A percentile compares a stretch with the other conserved stretches of the same genome.
phyloP scores from a whole-genome alignment of 2,113 vertebrate species.

The Rhagologus leucostigma region DNA sequence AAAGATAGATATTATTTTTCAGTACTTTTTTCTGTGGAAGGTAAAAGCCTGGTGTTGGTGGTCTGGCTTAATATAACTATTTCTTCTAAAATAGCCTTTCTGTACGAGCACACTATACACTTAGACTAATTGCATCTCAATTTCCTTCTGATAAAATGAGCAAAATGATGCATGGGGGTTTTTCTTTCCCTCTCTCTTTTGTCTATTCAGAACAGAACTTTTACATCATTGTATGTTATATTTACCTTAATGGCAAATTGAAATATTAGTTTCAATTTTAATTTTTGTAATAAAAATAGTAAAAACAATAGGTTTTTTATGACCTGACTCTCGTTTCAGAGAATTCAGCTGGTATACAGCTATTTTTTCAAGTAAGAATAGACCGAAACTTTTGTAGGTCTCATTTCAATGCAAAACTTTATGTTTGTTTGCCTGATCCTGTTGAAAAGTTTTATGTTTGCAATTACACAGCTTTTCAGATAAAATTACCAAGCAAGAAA shows the following conservation, averaged over 20 bases:
- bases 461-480: slow-evolving; percentile 37
- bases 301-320: neutral
- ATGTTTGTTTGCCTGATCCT: neutral
- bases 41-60: neutral
- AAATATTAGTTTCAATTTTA: neutral
- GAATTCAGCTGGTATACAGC: neutral
- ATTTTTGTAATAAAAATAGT: neutral
- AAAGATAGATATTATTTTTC: neutral
- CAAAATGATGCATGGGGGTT: accelerated
- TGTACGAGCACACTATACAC: neutral
- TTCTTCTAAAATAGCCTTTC: neutral
- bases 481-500: slow-evolving; percentile 36
- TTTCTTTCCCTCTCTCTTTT: neutral
- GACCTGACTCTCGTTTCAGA: neutral
- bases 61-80: neutral
- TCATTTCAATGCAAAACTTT: neutral
- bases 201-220: neutral
- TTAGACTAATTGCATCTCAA: neutral
- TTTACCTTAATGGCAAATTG: neutral
- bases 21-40: neutral
- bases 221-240: neutral
- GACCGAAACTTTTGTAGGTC: neutral
- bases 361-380: neutral
- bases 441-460: slow-evolving; percentile 44
- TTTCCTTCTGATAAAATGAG: neutral